A percentile compares a stretch with the other conserved stretches of the same genome.
phyloP scores from a whole-genome alignment of 2,888 invertebrate species.

The Caenorhabditis sp. region DNA sequence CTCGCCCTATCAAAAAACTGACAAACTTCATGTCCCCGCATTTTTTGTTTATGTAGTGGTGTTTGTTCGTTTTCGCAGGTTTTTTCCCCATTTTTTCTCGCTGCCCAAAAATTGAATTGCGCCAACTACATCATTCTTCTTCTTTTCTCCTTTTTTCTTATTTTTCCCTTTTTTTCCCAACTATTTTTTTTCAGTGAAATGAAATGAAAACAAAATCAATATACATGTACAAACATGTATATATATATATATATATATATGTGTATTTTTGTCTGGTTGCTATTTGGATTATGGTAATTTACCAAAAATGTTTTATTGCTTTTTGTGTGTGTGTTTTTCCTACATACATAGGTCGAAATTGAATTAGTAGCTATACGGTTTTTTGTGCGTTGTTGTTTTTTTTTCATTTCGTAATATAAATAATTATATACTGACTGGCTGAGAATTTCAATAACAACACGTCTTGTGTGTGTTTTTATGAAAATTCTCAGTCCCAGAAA shows the following conservation, averaged over 20 bases:
- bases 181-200: neutral
- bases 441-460: neutral
- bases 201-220: neutral
- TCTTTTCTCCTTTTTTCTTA: neutral
- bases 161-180: neutral
- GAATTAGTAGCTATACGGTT: neutral
- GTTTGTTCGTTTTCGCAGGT: neutral
- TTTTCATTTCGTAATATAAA: neutral
- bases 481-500: neutral
- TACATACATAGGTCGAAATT: too few relatives aligned
- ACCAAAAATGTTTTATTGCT: neutral
- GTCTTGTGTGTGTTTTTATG: slow-evolving; percentile 4
- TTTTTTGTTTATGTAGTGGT: too few relatives aligned
- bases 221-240: too few relatives aligned
- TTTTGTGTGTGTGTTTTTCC: neutral
- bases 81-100: neutral
- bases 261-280: neutral
- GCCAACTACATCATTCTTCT: slow-evolving; percentile 16
- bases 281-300: neutral
- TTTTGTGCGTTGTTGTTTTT: too few relatives aligned
- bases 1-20: too few relatives aligned
- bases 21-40: too few relatives aligned
- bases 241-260: too few relatives aligned
- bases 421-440: neutral
- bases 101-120: neutral